Conservation (phyloP, 2,797 vertebrate genomes). For the Adrianichthys oophorus region DNA sequence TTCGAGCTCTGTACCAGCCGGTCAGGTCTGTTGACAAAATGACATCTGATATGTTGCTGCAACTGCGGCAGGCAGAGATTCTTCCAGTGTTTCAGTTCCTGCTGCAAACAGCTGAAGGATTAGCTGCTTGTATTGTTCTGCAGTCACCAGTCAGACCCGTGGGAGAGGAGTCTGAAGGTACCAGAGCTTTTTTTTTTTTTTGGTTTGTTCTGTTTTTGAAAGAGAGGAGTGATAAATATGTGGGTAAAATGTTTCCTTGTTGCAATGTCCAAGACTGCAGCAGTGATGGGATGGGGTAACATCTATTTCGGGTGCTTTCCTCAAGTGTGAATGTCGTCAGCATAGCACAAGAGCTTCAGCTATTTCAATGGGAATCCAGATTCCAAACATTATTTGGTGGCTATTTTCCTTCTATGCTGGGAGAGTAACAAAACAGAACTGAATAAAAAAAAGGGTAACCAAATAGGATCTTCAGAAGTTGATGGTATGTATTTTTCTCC, state of each 20-base stretch:
- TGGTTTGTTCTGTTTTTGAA: constrained; percentile 14
- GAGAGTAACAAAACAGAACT: constrained; percentile 5
- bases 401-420: constrained; percentile 34
- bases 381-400: constrained; percentile 44
- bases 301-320: constrained; percentile 61
- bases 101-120: constrained; percentile 69
- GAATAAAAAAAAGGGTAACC: too few species aligned
- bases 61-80: constrained; percentile 45
- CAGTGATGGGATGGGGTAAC: constrained; percentile 41
- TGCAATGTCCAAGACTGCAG: constrained; percentile 19
- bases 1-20: constrained; percentile 31
- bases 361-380: constrained; percentile 63
- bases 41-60: constrained; percentile 63
- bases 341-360: constrained; percentile 46
- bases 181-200: not conserved
- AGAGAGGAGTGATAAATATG: constrained; percentile 8
- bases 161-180: constrained; percentile 26
- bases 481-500: too few species aligned
- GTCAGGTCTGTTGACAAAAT: constrained; percentile 62
- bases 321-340: constrained; percentile 25
- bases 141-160: constrained; percentile 44
- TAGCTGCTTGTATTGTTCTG: constrained; percentile 56
- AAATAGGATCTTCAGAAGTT: too few species aligned
- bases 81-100: constrained; percentile 52
- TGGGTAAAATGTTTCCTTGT: constrained; percentile 17